phyloP scores from a whole-genome alignment of 2,797 vertebrate genomes.

The Enteromius anoplus region DNA sequence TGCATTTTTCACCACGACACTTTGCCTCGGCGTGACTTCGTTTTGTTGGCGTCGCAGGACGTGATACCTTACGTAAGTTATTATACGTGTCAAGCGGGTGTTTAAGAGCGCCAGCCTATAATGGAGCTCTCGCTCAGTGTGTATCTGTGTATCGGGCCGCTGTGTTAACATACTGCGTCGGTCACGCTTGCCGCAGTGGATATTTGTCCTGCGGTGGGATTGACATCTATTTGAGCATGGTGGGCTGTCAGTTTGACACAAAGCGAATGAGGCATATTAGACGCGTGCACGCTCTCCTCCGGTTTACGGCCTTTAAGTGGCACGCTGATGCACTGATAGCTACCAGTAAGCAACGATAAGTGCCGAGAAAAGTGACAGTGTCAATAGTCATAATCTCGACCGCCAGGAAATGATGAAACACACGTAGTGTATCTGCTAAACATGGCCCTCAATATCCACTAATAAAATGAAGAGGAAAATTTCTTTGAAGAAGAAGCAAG shows the following conservation, averaged over 20 bases:
- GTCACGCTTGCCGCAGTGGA: conserved; percentile 30
- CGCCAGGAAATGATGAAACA: conserved; percentile 84
- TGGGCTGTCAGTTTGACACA: conserved; percentile 85
- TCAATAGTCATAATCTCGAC: conserved; percentile 87
- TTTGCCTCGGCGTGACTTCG: conserved; percentile 70
- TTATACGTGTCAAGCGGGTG: conserved; percentile 32
- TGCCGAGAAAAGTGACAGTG: conserved; percentile 83
- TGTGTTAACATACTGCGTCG: conserved; percentile 43
- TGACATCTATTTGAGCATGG: conserved; percentile 73
- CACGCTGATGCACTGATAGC: conserved; percentile 69
- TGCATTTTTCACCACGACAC: conserved; percentile 77
- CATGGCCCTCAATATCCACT: conserved; percentile 78
- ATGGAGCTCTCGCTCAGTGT: conserved; percentile 17
- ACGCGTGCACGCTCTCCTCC: conserved; percentile 78
- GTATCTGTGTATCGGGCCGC: conserved; percentile 18
- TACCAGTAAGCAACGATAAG: conserved; percentile 82
- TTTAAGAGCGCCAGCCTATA: conserved; percentile 20
- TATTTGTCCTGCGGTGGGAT: conserved; percentile 60
- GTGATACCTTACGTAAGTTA: conserved; percentile 44
- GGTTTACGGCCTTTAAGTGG: conserved; percentile 71
- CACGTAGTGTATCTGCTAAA: conserved; percentile 73
- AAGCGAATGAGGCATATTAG: conserved; percentile 86
- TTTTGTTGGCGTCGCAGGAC: conserved; percentile 28
- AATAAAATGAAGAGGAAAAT: conserved; percentile 78
- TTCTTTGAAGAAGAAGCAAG: conserved; percentile 39